Evolutionary conservation across 2,797 vertebrate genomes (phyloP).

Genomic region (Scolopax bukidnonensis): DNA sequence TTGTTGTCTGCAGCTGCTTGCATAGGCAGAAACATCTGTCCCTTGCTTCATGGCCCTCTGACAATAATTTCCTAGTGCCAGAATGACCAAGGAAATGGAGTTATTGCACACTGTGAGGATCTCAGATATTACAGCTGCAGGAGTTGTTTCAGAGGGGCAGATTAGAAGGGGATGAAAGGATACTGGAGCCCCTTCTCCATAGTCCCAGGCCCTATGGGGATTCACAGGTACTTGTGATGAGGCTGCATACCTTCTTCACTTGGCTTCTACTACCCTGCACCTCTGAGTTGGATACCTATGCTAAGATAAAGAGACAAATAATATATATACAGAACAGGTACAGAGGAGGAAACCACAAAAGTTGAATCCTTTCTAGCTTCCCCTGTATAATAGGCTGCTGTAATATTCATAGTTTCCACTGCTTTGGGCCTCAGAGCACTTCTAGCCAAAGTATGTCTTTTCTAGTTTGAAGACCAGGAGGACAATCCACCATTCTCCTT

Average conservation of each 20-base stretch:
- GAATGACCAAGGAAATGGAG: neutral
- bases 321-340: neutral
- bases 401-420: neutral
- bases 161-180: neutral
- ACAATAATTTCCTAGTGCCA: neutral
- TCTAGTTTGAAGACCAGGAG: neutral
- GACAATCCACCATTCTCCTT: neutral
- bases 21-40: neutral
- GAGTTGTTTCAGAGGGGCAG: neutral
- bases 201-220: neutral
- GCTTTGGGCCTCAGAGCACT: neutral
- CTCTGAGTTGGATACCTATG: neutral
- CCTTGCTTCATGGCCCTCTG: neutral
- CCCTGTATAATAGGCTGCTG: neutral
- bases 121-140: neutral
- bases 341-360: neutral
- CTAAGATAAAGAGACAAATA: neutral
- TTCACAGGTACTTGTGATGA: rapidly evolving
- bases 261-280: neutral
- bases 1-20: neutral
- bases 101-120: neutral
- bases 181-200: neutral
- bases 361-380: neutral
- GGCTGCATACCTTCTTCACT: neutral
- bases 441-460: neutral